Conservation (phyloP, 2,888 invertebrate species). For the Apodemia duryi region DNA sequence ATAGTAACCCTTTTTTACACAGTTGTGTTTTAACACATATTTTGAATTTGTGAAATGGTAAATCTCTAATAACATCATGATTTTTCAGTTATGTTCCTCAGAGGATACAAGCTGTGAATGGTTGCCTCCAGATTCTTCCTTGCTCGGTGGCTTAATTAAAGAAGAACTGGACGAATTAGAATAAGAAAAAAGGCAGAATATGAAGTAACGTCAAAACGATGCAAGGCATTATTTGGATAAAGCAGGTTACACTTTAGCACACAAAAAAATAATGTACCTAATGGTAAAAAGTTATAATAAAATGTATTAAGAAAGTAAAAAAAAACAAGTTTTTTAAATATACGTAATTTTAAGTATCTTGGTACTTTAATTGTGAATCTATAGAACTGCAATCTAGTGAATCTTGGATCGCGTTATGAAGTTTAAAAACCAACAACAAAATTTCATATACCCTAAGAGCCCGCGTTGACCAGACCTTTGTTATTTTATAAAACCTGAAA, state of each 20-base stretch:
- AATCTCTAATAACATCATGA: not conserved
- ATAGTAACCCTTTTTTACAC: too few relatives aligned
- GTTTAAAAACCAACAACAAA: too few relatives aligned
- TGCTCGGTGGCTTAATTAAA: conserved; percentile 54
- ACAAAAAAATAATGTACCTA: not conserved
- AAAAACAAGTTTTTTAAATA: not conserved
- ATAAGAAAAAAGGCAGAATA: conserved; percentile 26
- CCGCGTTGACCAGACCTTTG: too few relatives aligned
- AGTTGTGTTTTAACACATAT: too few relatives aligned
- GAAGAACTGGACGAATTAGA: conserved; percentile 59
- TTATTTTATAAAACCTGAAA: too few relatives aligned
- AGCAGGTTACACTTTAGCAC: conserved; percentile 30
- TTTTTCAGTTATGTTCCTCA: conserved; percentile 61
- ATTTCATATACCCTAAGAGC: too few relatives aligned
- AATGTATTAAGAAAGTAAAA: not conserved
- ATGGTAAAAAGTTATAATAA: not conserved
- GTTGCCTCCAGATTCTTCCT: conserved; percentile 64
- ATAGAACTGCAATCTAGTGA: too few relatives aligned
- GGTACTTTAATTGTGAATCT: not conserved
- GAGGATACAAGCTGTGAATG: conserved; percentile 74
- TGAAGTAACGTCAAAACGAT: not conserved
- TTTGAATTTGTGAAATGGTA: too few relatives aligned
- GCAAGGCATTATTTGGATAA: conserved; percentile 8
- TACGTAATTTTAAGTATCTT: conserved; percentile 5
- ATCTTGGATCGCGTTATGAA: too few relatives aligned